Conservation (phyloP, 2,113 vertebrate species). For the Sciurus niger region DNA sequence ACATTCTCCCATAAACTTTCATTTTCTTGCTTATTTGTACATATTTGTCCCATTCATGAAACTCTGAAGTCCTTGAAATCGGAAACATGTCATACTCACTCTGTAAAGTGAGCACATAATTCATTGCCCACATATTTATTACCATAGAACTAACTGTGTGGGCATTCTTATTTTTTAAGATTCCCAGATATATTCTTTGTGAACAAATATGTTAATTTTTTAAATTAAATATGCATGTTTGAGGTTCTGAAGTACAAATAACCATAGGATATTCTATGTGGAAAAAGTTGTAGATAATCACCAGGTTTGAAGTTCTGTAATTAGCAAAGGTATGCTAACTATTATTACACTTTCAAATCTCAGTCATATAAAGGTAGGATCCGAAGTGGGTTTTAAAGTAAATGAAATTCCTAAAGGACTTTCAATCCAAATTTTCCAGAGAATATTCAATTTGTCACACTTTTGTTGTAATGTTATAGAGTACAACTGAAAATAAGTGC, state of each 20-base stretch:
- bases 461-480: constrained; percentile 60
- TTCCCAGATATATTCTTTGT: constrained; percentile 18
- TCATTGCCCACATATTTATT: constrained; percentile 20
- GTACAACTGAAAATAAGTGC: constrained; percentile 58
- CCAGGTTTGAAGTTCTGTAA: neutral
- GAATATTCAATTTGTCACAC: constrained; percentile 59
- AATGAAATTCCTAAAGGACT: constrained; percentile 49
- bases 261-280: neutral
- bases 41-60: neutral
- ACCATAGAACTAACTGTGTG: neutral
- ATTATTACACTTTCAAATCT: constrained; percentile 49
- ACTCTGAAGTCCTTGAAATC: neutral
- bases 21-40: constrained; percentile 33
- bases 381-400: constrained; percentile 65
- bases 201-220: constrained; percentile 39
- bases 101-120: neutral
- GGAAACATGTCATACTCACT: neutral
- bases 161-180: constrained; percentile 29
- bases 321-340: constrained; percentile 60
- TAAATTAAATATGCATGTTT: constrained; percentile 2
- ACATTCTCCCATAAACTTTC: neutral
- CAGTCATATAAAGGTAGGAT: constrained; percentile 37
- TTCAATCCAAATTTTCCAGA: constrained; percentile 56
- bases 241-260: constrained; percentile 52
- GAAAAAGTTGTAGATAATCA: constrained; percentile 34